Evolutionary conservation across 2,797 vertebrate species (phyloP), one percentile per base, ranked within the genome.

Genomic region (Alfaro cultratus): DNA sequence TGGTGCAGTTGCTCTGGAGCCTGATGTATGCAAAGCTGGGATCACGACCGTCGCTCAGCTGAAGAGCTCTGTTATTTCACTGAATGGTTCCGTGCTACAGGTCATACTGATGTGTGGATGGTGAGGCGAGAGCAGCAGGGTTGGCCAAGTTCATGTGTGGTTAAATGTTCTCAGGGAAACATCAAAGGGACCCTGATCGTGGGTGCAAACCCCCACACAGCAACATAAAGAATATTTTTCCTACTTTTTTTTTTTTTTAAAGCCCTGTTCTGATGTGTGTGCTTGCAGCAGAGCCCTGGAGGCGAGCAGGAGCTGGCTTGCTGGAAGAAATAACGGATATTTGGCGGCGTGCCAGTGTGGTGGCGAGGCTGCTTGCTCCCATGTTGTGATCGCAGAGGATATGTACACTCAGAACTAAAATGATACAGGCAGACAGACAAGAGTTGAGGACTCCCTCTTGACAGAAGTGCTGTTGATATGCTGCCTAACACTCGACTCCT

Each of bases 401-500:
- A 80, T 0, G 75, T 77, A 78, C 46, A 83, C 55, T 43, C 26
- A 67, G 36, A 76, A 15, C 76, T 45, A 78, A 57, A 29, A 31
- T 43, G 34, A 57, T 39, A 57, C 49, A 74, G 23, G 45, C n/a
- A 80, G 79, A 78, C n/a, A 49, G 31, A 78, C 18, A 68, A n/a
- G 83, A 87, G 86, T 71, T 83, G 87, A 86, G 90, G 86, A 88
- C 53, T 53, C 87, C 84, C 91, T 93, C 89, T 94, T 86, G 85
- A 93, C 88, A 85, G 80, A 87, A 93, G 91, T 78, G 91, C 86
- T 92, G 85, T 92, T 92, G 91, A 93, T 92, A 84, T 62, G 88
- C 78, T 86, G 78, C 87, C 82, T 82, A 47, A 77, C 85, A 87
- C 88, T 93, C 60, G 85, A 91, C 90, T 91, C 89, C 89, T 83